Conservation (phyloP, 2,888 invertebrate species). For the Cinara cedri region DNA sequence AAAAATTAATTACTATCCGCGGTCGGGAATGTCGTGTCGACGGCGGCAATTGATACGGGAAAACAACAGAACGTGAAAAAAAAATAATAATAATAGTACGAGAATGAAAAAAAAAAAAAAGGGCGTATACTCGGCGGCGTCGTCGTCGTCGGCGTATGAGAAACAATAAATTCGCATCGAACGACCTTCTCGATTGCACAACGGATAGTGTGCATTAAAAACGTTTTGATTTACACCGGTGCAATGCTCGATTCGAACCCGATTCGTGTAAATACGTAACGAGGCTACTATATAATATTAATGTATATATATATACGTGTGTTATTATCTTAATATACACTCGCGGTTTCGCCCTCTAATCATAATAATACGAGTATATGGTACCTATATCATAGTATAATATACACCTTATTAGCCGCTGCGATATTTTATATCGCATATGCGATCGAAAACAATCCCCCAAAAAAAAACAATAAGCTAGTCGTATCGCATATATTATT, state of each 20-base stretch:
- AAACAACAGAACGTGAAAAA: too few species aligned
- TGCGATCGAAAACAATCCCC: too few species aligned
- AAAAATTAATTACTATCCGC: neutral
- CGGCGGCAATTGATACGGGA: too few species aligned
- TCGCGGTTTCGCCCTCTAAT: slow-evolving; percentile 6
- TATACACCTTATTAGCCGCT: neutral
- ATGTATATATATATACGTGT: too few species aligned
- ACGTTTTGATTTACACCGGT: too few species aligned
- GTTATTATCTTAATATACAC: too few species aligned
- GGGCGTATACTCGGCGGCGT: too few species aligned
- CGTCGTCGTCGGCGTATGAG: neutral
- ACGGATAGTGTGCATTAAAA: neutral
- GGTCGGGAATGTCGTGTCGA: too few species aligned
- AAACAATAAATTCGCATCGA: neutral
- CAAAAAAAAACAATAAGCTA: too few species aligned
- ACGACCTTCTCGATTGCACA: slow-evolving; percentile 23
- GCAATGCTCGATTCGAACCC: neutral
- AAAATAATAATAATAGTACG: neutral
- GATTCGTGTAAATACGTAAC: neutral
- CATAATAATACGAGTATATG: neutral
- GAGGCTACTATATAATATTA: neutral
- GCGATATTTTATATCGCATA: too few species aligned
- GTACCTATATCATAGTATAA: too few species aligned
- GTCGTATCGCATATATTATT: too few species aligned
- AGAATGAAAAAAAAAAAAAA: neutral